Conservation (phyloP, 92 coral and sea anemone genomes). For the Blastomussa wellsi region DNA sequence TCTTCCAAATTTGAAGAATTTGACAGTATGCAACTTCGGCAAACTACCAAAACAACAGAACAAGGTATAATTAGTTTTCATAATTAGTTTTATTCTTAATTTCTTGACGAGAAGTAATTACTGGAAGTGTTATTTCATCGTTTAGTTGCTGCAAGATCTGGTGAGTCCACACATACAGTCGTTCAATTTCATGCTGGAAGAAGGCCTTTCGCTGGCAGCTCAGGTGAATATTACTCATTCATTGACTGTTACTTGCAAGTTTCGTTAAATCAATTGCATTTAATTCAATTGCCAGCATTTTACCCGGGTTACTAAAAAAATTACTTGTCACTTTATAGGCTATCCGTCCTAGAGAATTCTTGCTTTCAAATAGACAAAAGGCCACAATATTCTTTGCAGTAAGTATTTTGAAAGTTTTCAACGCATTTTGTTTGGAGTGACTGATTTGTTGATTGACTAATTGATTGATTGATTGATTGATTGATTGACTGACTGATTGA, state of each 20-base stretch:
- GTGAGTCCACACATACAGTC: constrained; percentile 91
- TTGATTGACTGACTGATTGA: too few species aligned
- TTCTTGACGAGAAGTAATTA: neutral
- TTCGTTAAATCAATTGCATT: neutral
- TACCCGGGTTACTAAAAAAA: neutral
- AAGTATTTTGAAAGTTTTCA: constrained; percentile 41
- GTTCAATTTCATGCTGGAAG: constrained; percentile 91
- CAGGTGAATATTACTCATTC: constrained; percentile 57
- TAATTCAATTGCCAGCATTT: neutral
- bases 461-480: too few species aligned
- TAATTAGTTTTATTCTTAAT: neutral
- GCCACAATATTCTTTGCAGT: constrained; percentile 86
- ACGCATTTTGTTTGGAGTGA: neutral
- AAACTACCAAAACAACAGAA: constrained; percentile 67
- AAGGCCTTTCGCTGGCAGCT: constrained; percentile 89
- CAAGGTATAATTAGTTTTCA: constrained; percentile 58
- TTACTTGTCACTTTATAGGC: constrained; percentile 49
- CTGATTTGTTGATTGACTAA: too few species aligned
- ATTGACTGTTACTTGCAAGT: too few species aligned
- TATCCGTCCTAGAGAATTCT: constrained; percentile 82
- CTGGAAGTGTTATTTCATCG: constrained; percentile 25
- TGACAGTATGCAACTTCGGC: constrained; percentile 73
- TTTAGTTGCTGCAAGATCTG: constrained; percentile 86
- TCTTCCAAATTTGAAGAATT: constrained; percentile 83
- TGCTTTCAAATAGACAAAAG: constrained; percentile 74